Evolutionary conservation across 2,888 invertebrate genomes (phyloP), one percentile per base, ranked within the genome.

Genomic region (Nemurella pictetii): DNA sequence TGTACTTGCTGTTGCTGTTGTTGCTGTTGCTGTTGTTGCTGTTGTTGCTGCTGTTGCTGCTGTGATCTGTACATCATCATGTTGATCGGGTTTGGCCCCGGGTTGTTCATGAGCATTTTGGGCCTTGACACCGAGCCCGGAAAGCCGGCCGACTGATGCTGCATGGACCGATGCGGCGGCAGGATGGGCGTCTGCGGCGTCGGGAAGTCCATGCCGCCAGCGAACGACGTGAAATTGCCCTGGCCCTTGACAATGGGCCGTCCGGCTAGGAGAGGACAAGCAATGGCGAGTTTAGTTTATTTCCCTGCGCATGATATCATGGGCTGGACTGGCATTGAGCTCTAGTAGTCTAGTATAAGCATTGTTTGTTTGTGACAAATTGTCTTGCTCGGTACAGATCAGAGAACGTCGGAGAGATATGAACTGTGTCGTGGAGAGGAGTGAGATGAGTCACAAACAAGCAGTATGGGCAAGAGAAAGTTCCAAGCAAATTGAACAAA

Each of bases 231-330:
- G 86, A 89, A 89, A 87, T 89, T 90, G 84, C 89, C 89, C 87
- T 91, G 91, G 20, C 92, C 92, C 89, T 93, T 93, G 55, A 93
- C 92, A 86, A 93, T 93, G 75, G 93, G 92, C 87, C 93, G 92
- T 87, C 93, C 93, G 89, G 87, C 80, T 81, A 25, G 25, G 29
- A 88, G 88, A 80, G 87, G 82, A 74, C 27, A 72, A 78, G 20
- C n/a, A n/a, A n/a, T n/a, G n/a, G n/a, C n/a, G n/a, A n/a, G n/a
- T n/a, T n/a, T n/a, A n/a, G n/a, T n/a, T n/a, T n/a, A n/a, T n/a
- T n/a, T n/a, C n/a, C n/a, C n/a, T n/a, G n/a, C n/a, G n/a, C n/a
- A n/a, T n/a, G n/a, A n/a, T n/a, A n/a, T n/a, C n/a, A n/a, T n/a
- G n/a, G n/a, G n/a, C n/a, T n/a, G n/a, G n/a, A n/a, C n/a, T n/a